A percentile compares a stretch with the other conserved stretches of the same genome.
Conservation (phyloP, 2,797 vertebrate genomes). For the Acanthopagrus latus region DNA sequence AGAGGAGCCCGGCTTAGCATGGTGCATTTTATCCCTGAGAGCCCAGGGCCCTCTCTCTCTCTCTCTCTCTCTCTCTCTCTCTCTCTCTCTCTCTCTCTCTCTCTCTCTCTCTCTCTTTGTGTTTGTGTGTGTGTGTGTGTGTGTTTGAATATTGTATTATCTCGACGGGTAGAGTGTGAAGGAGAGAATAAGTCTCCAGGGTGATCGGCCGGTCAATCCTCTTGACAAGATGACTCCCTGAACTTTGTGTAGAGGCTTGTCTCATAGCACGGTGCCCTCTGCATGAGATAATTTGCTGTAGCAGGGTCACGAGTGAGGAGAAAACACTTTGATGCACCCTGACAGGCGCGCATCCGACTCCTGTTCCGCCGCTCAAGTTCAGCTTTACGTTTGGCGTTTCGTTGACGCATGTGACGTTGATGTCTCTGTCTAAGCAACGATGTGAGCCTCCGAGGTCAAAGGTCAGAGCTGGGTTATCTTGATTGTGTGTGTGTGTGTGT, state of each 20-base stretch:
- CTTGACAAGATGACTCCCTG: slow-evolving; percentile 60
- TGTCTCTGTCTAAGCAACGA: background rate
- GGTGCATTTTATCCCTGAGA: slow-evolving; percentile 49
- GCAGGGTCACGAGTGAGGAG: slow-evolving; percentile 6
- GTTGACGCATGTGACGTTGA: slow-evolving; percentile 19
- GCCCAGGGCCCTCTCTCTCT: slow-evolving; percentile 35
- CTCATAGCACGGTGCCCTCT: slow-evolving; percentile 30
- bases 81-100: slow-evolving; percentile 32
- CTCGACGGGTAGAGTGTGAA: slow-evolving; percentile 37
- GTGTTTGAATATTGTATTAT: slow-evolving; percentile 52
- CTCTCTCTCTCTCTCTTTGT: slow-evolving; percentile 26
- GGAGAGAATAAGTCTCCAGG: slow-evolving; percentile 29
- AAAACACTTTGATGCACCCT: slow-evolving; percentile 18
- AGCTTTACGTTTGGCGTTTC: slow-evolving; percentile 18
- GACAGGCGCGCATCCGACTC: slow-evolving; percentile 14
- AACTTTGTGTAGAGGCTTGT: slow-evolving; percentile 44
- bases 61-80: background rate
- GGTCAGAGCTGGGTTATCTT: background rate
- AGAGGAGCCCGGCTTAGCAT: slow-evolving; percentile 43
- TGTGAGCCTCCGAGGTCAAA: slow-evolving; percentile 1
- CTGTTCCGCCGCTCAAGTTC: slow-evolving; percentile 10
- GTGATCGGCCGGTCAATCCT: slow-evolving; percentile 58
- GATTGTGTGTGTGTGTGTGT: background rate
- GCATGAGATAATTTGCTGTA: slow-evolving; percentile 31
- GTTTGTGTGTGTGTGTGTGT: slow-evolving; percentile 10